Evolutionary conservation across 1,140 invertebrate species (phyloP).

Genomic region (Oncopeltus fasciatus): DNA sequence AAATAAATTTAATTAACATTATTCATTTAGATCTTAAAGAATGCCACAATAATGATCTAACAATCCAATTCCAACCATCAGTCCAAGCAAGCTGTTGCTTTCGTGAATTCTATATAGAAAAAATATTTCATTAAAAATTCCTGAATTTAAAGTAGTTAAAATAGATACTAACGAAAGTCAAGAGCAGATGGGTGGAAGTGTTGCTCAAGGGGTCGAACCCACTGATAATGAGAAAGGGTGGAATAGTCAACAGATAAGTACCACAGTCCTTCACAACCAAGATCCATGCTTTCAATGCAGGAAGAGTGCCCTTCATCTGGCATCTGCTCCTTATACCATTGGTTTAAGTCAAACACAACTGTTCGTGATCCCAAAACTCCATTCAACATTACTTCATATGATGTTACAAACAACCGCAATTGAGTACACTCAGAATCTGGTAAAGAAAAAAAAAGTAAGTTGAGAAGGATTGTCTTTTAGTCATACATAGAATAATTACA

Average conservation of each 20-base stretch:
- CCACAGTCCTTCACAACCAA: neutral
- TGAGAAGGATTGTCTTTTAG: neutral
- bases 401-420: neutral
- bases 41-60: too few relatives aligned
- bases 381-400: neutral
- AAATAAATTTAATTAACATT: too few relatives aligned
- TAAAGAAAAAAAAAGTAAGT: neutral
- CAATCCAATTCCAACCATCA: too few relatives aligned
- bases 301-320: neutral
- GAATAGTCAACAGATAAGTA: neutral
- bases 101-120: too few relatives aligned
- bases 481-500: too few relatives aligned
- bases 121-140: too few relatives aligned
- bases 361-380: neutral
- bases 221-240: neutral
- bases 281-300: neutral
- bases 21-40: too few relatives aligned
- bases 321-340: slow-evolving; percentile 4
- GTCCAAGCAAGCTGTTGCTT: too few relatives aligned
- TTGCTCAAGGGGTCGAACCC: neutral
- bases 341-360: neutral
- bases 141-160: neutral
- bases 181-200: neutral
- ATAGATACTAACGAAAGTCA: neutral
- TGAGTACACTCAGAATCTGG: neutral